Evolutionary conservation across 2,888 invertebrate species (phyloP).

Genomic region (Oeneis ivallda): DNA sequence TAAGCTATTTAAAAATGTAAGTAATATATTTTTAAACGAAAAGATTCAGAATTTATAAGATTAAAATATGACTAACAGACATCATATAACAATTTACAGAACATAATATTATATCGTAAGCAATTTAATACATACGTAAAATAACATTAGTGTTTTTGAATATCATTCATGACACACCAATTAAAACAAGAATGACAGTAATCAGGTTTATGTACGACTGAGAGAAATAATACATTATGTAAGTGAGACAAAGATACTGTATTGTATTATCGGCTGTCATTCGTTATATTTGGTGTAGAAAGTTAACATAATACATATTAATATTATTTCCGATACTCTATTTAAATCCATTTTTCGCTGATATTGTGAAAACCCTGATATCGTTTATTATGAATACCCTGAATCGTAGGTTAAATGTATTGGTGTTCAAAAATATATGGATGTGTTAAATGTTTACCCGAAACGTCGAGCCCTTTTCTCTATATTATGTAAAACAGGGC

Average conservation of each 20-base stretch:
- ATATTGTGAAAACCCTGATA: conserved; percentile 31
- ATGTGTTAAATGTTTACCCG: conserved; percentile 26
- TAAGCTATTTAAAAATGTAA: conserved; percentile 13
- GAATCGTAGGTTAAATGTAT: conserved; percentile 32
- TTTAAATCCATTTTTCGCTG: conserved; percentile 30
- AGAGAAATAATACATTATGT: not conserved
- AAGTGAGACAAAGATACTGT: not conserved
- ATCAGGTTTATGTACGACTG: not conserved
- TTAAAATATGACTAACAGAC: not conserved
- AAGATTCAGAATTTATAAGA: not conserved
- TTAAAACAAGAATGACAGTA: not conserved
- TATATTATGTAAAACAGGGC: conserved; percentile 6
- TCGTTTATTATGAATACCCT: too few species aligned
- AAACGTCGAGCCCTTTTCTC: conserved; percentile 13
- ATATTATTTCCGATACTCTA: not conserved
- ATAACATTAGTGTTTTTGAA: conserved; percentile 19
- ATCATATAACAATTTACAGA: conserved; percentile 7
- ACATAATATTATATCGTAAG: conserved; percentile 18
- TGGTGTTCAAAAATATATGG: conserved; percentile 31
- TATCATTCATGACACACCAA: conserved; percentile 6
- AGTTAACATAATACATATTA: not conserved
- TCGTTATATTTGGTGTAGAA: not conserved
- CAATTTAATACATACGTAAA: conserved; percentile 10
- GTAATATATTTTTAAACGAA: not conserved
- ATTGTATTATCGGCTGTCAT: too few species aligned